Base-by-base conservation (phyloP, 1,140 invertebrate species). In the Whitmania pigra region DNA sequence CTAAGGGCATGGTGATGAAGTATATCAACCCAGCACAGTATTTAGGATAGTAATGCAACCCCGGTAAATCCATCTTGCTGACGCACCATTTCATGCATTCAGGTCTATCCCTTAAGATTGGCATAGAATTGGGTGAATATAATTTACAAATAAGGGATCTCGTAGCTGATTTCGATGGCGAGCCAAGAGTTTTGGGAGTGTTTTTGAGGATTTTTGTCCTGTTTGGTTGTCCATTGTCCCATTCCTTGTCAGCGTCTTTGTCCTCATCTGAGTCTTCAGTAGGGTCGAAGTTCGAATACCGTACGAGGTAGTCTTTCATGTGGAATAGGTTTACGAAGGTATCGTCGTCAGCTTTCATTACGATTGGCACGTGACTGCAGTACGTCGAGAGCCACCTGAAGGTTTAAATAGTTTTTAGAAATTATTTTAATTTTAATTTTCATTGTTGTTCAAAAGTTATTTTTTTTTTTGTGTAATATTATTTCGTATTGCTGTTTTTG, bases 381-480 rank as follows among this genome's bases (percentile, higher is more conserved):
- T 88, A 85, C 77, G 88, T 87, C 9, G 86, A 84, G 57, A 87
- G 86, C 88, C 90, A 93, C 79, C 49, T 70, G 29, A 31, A 63
- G 11, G 43, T 49, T 49, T 49, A 11, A 17, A 11, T n/a, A n/a
- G n/a, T n/a, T n/a, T n/a, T n/a, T n/a, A n/a, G n/a, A n/a, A n/a
- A n/a, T n/a, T n/a, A n/a, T n/a, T n/a, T n/a, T n/a, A n/a, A n/a
- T n/a, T n/a, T 7, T 15, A 15, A 49, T 49, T 49, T 49, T 49
- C 43, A 11, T 36, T 36, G 31, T 36, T 6, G 31, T 36, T 36
- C 31, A 36, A 3, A 36, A 36, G 6, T n/a, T n/a, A 36, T 36
- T 36, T 36, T 36, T 36, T 36, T 36, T 36, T 36, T 36, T 3
- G n/a, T n/a, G n/a, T n/a, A n/a, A n/a, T n/a, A 36, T 3, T 36